Base-by-base conservation (phyloP, 2,113 vertebrate species). In the Gracilinanus agilis region DNA sequence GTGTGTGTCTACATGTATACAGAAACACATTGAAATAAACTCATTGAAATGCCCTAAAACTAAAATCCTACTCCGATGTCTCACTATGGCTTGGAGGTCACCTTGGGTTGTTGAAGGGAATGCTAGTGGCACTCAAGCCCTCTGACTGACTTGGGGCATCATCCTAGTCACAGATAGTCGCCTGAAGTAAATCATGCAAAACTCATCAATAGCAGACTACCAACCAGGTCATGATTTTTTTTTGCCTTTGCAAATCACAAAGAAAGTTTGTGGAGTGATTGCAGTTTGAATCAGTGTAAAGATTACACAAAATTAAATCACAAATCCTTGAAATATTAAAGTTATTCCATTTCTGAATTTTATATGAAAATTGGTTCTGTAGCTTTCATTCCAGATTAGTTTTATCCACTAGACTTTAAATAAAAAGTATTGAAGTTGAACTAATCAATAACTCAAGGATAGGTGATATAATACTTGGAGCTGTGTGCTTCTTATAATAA, bases 341-440 rank as follows among this genome's bases (percentile, higher is more conserved):
- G n/a, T 53, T 54, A 54, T 12, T 75, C 89, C 91, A 90, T 54
- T n/a, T 29, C 53, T 3, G 3, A 44, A 54, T 56, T 83, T 75
- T 83, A 67, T 83, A 92, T 91, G 27, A 23, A 92, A 83, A 83
- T 88, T 34, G 9, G 25, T 88, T 58, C 34, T 29, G 2, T 89
- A 13, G 44, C 44, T 23, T 91, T 96, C 89, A 53, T 7, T 75
- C 88, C 90, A 54, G 91, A 44, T 91, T 53, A 95, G 56, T 27
- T 93, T 95, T 93, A 91, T 53, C 10, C 0, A 92, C 67, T 67
- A n/a, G 34, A 83, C 44, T 92, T 92, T 24, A 10, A 92, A 90
- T 90, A 90, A 94, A 93, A 96, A 90, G 75, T 90, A 55, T 54
- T 3, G 5, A 19, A 93, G 88, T 93, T 93, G 49, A 53, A 54